These are phyloP conservation scores for Masnerella sp. DNA, from an alignment of 2,888 invertebrate species.

Conservation along the genomic window DNA sequence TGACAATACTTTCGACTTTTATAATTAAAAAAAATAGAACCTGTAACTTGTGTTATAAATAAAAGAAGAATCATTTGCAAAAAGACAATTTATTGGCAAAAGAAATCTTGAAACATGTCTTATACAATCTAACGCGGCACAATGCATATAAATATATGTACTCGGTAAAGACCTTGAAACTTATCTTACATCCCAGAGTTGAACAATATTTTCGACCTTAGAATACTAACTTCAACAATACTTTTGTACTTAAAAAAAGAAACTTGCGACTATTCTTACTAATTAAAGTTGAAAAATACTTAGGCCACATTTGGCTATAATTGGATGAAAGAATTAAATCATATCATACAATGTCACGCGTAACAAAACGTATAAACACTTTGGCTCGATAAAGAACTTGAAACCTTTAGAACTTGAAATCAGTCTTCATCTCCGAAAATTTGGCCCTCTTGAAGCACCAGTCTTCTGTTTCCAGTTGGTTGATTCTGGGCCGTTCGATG, in stretches of 20 bases:
- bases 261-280: neutral
- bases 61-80: too few species aligned
- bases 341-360: neutral
- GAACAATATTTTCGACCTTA: too few species aligned
- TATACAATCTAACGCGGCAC: too few species aligned
- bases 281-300: neutral
- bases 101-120: too few species aligned
- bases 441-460: constrained; percentile 2
- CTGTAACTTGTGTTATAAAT: too few species aligned
- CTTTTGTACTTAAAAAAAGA: neutral
- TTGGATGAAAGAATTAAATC: neutral
- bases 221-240: constrained; percentile 1
- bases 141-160: too few species aligned
- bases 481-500: neutral
- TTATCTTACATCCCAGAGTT: too few species aligned
- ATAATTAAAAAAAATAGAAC: too few species aligned
- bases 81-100: too few species aligned
- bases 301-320: too few species aligned
- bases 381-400: neutral
- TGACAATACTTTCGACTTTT: too few species aligned
- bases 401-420: neutral
- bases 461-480: neutral
- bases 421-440: constrained; percentile 9
- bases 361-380: neutral
- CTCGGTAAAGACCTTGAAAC: too few species aligned